These are phyloP conservation scores for Leptinotarsa lineolata DNA, from an alignment of 1,140 invertebrate species.

Conservation along the genomic window DNA sequence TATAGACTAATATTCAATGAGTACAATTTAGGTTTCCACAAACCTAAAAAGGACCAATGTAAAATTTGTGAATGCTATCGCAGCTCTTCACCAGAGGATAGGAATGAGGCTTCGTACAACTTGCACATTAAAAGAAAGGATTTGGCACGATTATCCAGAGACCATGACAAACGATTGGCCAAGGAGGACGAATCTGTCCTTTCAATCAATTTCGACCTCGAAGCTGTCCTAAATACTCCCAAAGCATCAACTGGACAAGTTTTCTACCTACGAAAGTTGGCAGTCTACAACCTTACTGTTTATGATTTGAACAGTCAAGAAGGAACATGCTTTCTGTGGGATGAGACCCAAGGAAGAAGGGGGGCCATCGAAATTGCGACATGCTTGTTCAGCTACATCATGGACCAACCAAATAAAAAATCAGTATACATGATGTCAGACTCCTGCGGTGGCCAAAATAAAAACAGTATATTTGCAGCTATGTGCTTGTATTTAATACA, in stretches of 20 bases:
- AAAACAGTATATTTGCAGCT: slow-evolving; percentile 43
- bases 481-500: slow-evolving; percentile 27
- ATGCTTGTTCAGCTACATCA: slow-evolving; percentile 50
- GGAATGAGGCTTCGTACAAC: slow-evolving; percentile 28
- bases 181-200: slow-evolving; percentile 34
- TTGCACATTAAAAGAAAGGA: slow-evolving; percentile 38
- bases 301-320: slow-evolving; percentile 33
- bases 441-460: slow-evolving; percentile 55
- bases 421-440: slow-evolving; percentile 49
- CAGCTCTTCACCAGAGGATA: slow-evolving; percentile 27
- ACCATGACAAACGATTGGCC: slow-evolving; percentile 44
- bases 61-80: slow-evolving; percentile 34
- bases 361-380: slow-evolving; percentile 55
- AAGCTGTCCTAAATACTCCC: slow-evolving; percentile 52
- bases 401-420: slow-evolving; percentile 33
- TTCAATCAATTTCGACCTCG: slow-evolving; percentile 52
- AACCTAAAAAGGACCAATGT: slow-evolving; percentile 41
- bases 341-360: slow-evolving; percentile 32
- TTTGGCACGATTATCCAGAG: slow-evolving; percentile 35
- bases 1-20: slow-evolving; percentile 37
- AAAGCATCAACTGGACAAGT: slow-evolving; percentile 49
- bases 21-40: slow-evolving; percentile 40
- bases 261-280: slow-evolving; percentile 56
- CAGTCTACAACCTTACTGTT: slow-evolving; percentile 57
- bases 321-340: slow-evolving; percentile 30